Evolutionary conservation across 2,888 invertebrate genomes (phyloP).

Genomic region (Anoplius nigerrimus): DNA sequence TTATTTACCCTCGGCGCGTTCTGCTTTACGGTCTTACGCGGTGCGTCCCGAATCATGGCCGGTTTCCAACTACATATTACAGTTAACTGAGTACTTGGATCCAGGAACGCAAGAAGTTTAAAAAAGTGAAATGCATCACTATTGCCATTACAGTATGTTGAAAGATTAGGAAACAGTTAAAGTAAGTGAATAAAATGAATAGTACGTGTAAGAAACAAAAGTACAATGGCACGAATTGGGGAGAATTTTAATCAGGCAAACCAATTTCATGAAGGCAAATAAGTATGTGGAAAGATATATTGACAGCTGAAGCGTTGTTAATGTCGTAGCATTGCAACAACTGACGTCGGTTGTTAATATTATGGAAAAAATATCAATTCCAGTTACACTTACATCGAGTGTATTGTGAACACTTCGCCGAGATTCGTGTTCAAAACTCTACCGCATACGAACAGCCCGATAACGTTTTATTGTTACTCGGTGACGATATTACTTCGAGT

Average conservation of each 20-base stretch:
- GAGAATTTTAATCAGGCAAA: too few species aligned
- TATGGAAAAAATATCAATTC: too few species aligned
- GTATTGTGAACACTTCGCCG: too few species aligned
- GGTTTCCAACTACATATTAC: not conserved
- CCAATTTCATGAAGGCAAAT: not conserved
- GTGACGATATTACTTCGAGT: conserved; percentile 17
- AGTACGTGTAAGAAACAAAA: too few species aligned
- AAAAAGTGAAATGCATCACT: too few species aligned
- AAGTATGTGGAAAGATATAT: not conserved
- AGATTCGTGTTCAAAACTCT: too few species aligned
- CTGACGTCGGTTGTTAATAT: not conserved
- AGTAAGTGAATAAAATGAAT: too few species aligned
- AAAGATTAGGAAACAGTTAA: too few species aligned
- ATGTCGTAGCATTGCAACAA: not conserved
- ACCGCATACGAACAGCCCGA: not conserved
- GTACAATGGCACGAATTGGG: too few species aligned
- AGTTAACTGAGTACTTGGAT: conserved; percentile 9
- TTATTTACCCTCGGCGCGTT: conserved; percentile 3
- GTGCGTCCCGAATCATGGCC: conserved; percentile 8
- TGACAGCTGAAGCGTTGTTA: not conserved
- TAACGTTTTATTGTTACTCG: not conserved
- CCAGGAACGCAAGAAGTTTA: not conserved
- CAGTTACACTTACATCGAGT: too few species aligned
- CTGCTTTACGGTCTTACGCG: too few species aligned
- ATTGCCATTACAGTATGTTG: too few species aligned